phyloP scores from a whole-genome alignment of 1,140 invertebrate species.

The Anoplophora glabripennis region DNA sequence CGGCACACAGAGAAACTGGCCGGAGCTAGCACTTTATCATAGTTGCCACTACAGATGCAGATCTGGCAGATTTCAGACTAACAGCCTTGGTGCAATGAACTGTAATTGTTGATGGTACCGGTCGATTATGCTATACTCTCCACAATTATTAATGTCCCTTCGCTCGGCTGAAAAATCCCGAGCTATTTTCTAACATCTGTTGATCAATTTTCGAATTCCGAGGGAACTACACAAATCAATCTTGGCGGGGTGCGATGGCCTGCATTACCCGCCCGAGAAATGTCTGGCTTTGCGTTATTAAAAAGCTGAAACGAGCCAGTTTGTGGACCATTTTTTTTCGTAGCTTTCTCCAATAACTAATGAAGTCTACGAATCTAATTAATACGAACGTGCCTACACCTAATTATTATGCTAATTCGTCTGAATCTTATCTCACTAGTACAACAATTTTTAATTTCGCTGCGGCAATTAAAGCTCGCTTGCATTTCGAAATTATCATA shows the following conservation, averaged over 20 bases:
- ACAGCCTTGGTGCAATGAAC: constrained; percentile 29
- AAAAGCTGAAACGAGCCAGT: too few species aligned
- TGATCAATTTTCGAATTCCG: constrained; percentile 20
- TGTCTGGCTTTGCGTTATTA: too few species aligned
- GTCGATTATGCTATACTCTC: constrained; percentile 25
- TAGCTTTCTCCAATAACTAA: too few species aligned
- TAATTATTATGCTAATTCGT: too few species aligned
- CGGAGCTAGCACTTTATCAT: constrained; percentile 30
- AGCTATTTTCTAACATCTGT: constrained; percentile 17
- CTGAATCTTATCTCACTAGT: too few species aligned
- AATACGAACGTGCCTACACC: too few species aligned
- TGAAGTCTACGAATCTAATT: too few species aligned
- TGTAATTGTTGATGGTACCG: constrained; percentile 32
- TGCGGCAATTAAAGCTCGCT: too few species aligned
- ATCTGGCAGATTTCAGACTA: constrained; percentile 36
- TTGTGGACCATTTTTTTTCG: too few species aligned
- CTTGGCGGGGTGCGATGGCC: not conserved
- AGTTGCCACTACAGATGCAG: constrained; percentile 32
- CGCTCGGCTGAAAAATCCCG: constrained; percentile 10
- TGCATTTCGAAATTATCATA: too few species aligned
- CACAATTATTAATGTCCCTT: constrained; percentile 17
- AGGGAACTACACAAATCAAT: constrained; percentile 10
- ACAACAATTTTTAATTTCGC: too few species aligned
- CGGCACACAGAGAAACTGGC: constrained; percentile 15
- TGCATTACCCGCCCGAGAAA: not conserved